Conservation (phyloP, 1,140 invertebrate genomes). For the Coptotermes formosanus region DNA sequence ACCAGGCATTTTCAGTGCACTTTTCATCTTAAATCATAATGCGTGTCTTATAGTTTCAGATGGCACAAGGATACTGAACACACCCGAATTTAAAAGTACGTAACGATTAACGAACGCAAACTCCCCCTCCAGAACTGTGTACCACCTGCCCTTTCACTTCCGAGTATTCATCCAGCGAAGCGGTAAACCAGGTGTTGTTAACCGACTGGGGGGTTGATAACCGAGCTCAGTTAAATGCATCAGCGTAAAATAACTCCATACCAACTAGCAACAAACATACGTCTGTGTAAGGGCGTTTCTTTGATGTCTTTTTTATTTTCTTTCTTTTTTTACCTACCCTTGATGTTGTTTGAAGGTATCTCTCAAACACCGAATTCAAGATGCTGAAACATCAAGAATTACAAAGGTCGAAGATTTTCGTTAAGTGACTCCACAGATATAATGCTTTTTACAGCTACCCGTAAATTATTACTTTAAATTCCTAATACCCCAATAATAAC, state of each 20-base stretch:
- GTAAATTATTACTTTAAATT: too few species aligned
- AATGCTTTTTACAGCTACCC: too few species aligned
- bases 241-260: background rate
- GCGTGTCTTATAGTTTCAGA: background rate
- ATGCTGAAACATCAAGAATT: background rate
- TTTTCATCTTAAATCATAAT: background rate
- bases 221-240: background rate
- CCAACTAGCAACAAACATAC: background rate
- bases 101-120: background rate
- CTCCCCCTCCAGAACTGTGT: background rate
- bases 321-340: background rate
- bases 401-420: too few species aligned
- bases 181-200: conserved; percentile 1
- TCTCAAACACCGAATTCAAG: background rate
- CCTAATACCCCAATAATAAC: too few species aligned
- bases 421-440: too few species aligned
- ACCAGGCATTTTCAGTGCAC: too few species aligned
- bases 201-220: background rate
- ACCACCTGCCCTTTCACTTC: conserved; percentile 13
- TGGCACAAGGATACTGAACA: background rate
- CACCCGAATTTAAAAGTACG: background rate
- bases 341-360: background rate
- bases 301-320: background rate
- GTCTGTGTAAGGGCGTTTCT: background rate
- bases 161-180: background rate